Evolutionary conservation across 2,797 vertebrate species (phyloP), one percentile per base, ranked within the genome.

Genomic region (Gymnoscopelus braueri): DNA sequence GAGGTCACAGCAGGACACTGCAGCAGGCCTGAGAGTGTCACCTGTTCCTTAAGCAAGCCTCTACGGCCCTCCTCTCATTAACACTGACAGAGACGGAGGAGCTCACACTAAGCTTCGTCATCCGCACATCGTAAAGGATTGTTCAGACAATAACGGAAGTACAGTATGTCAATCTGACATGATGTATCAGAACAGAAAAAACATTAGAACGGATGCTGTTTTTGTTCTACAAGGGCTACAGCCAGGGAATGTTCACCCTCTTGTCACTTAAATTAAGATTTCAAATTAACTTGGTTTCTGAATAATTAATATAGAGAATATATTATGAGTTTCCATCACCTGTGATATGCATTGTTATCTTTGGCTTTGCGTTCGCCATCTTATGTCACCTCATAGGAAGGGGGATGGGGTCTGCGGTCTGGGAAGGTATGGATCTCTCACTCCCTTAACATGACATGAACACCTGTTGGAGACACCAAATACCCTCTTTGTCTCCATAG

Each of bases 401-500:
- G 58, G 74, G 50, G 59, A 24, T 58, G 47, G 49, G 57, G 60
- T 8, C 39, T 58, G 73, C 69, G 75, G 80, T 67, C 67, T 57
- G 75, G 59, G 74, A 63, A 84, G 76, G 82, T 86, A 67, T 67
- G 73, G 79, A 75, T 85, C 67, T 53, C 55, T 69, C 82, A 81
- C 81, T 80, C 80, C 87, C 86, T 79, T 81, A 77, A 85, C 81
- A 66, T 13, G 78, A 85, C 81, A 66, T 13, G 78, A 90, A 90
- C 92, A 93, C 92, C 92, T 93, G 92, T 91, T 90, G 87, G 88
- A 88, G 89, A 92, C 86, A 91, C 87, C 87, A 91, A 91, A 92
- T 91, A 87, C 87, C 80, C 84, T 86, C 89, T 89, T 93, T 93
- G 91, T 93, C 85, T 86, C 77, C 59, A 32, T 64, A 74, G 65